A percentile compares a stretch with the other conserved stretches of the same genome.
Evolutionary conservation across 2,113 vertebrate species (phyloP).

Genomic region (Opisthocomus hoazin): DNA sequence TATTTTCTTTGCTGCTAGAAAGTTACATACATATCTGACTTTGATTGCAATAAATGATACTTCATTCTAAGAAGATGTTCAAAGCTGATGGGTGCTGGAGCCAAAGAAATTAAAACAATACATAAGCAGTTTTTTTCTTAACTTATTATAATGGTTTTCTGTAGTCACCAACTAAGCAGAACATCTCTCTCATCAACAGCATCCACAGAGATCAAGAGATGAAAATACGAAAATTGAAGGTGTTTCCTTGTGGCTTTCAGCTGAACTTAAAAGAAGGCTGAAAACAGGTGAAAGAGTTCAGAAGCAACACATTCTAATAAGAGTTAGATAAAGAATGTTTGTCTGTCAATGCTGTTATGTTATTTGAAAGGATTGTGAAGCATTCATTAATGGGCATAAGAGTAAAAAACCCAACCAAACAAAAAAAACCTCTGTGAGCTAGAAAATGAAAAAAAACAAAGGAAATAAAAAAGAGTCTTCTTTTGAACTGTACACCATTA

Average conservation of each 20-base stretch:
- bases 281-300: background rate
- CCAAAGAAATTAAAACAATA: background rate
- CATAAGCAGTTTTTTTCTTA: background rate
- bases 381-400: background rate
- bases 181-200: background rate
- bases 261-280: background rate
- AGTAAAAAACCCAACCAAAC: background rate
- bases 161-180: background rate
- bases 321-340: background rate
- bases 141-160: background rate
- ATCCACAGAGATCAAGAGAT: background rate
- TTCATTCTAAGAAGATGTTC: background rate
- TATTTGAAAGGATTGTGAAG: background rate
- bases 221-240: background rate
- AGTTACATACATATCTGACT: background rate
- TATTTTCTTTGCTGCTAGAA: background rate
- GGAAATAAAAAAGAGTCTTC: background rate
- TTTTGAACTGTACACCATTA: background rate
- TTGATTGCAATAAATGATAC: background rate
- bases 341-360: background rate
- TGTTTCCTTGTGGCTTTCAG: background rate
- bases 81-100: background rate
- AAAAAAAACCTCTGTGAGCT: background rate
- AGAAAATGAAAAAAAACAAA: background rate
- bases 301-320: slow-evolving; percentile 17